phyloP scores from a whole-genome alignment of 2,113 vertebrate genomes.

The Pluvialis apricaria region DNA sequence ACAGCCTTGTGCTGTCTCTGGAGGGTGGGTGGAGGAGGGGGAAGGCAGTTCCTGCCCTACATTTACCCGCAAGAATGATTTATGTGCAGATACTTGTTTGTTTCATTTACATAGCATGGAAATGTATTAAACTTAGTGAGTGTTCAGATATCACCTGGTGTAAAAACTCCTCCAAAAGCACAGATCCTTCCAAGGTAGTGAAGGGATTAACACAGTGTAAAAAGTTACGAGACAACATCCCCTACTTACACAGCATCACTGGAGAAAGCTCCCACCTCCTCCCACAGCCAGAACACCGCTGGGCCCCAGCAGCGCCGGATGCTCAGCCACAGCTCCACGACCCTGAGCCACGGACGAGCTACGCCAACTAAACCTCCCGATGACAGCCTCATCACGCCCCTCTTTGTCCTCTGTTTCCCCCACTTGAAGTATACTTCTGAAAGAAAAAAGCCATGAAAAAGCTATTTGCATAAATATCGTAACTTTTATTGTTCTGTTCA shows the following conservation, averaged over 20 bases:
- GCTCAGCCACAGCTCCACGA: neutral
- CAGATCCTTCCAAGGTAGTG: neutral
- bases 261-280: too few species aligned
- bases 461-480: conserved; percentile 45
- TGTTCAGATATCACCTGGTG: rapidly evolving
- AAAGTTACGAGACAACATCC: neutral
- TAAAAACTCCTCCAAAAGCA: neutral
- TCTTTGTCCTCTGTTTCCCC: neutral
- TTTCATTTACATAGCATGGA: neutral
- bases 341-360: rapidly evolving
- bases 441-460: conserved; percentile 2
- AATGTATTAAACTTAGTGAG: neutral
- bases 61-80: neutral
- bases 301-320: neutral
- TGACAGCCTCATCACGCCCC: neutral
- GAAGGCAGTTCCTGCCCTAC: neutral
- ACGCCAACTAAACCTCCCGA: neutral
- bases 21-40: neutral
- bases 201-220: neutral
- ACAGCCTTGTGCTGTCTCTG: neutral
- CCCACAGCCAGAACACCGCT: too few species aligned
- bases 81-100: neutral
- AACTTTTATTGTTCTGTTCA: conserved; percentile 53
- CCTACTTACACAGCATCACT: too few species aligned
- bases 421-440: neutral